phyloP scores from a whole-genome alignment of 53 echinoderm and acorn worm genomes.

The Holothuria scabra region DNA sequence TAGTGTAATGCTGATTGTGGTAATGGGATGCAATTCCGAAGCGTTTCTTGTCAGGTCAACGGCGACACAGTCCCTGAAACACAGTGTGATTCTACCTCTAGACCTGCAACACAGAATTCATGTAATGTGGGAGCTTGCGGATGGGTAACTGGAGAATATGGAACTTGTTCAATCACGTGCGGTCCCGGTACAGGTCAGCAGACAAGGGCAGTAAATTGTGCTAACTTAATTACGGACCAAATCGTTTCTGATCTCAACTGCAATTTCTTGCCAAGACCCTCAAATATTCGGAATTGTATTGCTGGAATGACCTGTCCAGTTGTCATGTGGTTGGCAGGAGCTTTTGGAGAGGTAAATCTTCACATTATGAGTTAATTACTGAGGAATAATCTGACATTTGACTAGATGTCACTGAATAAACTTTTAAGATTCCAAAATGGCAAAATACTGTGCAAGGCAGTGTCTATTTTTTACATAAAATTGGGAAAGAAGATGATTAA shows the following conservation, averaged over 20 bases:
- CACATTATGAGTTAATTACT: too few species aligned
- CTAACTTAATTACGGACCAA: background rate
- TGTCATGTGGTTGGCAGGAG: background rate
- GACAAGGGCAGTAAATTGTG: background rate
- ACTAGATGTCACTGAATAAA: too few species aligned
- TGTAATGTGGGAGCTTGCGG: conserved; percentile 19
- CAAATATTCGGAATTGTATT: background rate
- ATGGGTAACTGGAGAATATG: conserved; percentile 9
- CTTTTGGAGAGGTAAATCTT: conserved; percentile 4
- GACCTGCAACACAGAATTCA: background rate
- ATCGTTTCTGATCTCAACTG: background rate
- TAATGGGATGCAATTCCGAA: conserved; percentile 6
- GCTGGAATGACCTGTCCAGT: background rate
- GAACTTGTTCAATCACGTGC: conserved; percentile 4
- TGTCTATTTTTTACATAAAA: too few species aligned
- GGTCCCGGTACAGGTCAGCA: background rate
- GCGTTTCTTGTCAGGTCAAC: background rate
- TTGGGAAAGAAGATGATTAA: too few species aligned
- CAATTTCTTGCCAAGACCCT: background rate
- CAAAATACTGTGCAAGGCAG: too few species aligned
- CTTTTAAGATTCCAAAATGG: too few species aligned
- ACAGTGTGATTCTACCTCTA: conserved; percentile 12
- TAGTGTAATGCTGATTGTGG: conserved; percentile 7
- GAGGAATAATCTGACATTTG: too few species aligned
- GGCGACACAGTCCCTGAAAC: background rate